phyloP scores from a whole-genome alignment of 2,888 invertebrate genomes.

The Cantharis flavilabris region DNA sequence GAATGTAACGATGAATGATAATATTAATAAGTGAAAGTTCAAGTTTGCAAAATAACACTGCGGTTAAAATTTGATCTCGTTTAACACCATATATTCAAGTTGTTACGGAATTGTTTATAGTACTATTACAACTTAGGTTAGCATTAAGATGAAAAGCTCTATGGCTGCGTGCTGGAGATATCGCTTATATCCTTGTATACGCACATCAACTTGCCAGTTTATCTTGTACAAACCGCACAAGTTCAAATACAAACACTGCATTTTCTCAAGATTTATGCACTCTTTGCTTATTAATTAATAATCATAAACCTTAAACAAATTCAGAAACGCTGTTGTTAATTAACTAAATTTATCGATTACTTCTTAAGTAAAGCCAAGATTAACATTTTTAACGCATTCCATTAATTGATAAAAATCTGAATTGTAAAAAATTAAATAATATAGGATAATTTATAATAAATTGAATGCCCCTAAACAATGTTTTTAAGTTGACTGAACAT shows the following conservation, averaged over 20 bases:
- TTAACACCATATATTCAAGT: constrained; percentile 8
- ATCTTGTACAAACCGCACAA: constrained; percentile 13
- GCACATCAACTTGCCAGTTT: constrained; percentile 3
- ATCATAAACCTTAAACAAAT: constrained; percentile 8
- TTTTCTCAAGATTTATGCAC: constrained; percentile 17
- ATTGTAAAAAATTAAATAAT: neutral
- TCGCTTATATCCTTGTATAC: constrained; percentile 13
- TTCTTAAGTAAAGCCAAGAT: neutral
- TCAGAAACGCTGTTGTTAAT: neutral
- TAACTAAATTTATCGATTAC: neutral
- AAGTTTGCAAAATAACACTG: neutral
- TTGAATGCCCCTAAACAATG: neutral
- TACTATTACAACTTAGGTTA: constrained; percentile 19
- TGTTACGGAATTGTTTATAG: constrained; percentile 16
- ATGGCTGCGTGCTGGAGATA: constrained; percentile 23
- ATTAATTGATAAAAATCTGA: neutral
- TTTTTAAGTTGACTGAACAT: neutral
- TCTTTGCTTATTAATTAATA: constrained; percentile 13
- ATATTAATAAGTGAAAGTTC: neutral
- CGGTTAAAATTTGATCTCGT: constrained; percentile 1
- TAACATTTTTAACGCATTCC: neutral
- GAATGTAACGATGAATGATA: neutral
- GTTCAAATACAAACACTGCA: constrained; percentile 17
- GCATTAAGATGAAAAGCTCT: constrained; percentile 24
- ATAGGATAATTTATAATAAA: neutral